A percentile compares a stretch with the other conserved stretches of the same genome.
phyloP scores from a whole-genome alignment of 2,888 invertebrate genomes.

The Diplolepis rosae region DNA sequence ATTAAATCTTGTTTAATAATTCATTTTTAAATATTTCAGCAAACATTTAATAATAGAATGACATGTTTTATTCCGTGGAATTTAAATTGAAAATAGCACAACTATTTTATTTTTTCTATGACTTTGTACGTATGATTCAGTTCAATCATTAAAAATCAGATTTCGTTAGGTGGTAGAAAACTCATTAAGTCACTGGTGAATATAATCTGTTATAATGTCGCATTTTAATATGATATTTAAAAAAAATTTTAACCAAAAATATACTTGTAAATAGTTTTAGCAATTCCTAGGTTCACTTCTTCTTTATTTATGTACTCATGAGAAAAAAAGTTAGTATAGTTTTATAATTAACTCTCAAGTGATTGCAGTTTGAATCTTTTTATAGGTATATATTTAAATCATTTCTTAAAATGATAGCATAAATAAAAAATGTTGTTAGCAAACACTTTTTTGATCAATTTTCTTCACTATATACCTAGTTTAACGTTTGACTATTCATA shows the following conservation, averaged over 20 bases:
- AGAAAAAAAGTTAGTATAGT: background rate
- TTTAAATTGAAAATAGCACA: background rate
- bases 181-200: constrained; percentile 17
- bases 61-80: background rate
- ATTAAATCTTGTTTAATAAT: background rate
- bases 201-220: background rate
- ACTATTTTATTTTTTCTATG: background rate
- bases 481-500: background rate
- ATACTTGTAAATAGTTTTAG: background rate
- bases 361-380: background rate
- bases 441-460: background rate
- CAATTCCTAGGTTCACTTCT: background rate
- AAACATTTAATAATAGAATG: background rate
- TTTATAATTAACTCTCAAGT: constrained; percentile 7
- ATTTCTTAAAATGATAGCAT: background rate
- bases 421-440: background rate
- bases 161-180: constrained; percentile 14
- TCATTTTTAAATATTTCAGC: background rate
- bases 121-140: background rate
- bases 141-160: background rate
- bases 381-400: background rate
- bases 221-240: background rate
- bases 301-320: background rate
- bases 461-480: background rate
- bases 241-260: background rate